Evolutionary conservation across 2,113 vertebrate genomes (phyloP), one percentile per base, ranked within the genome.

Genomic region (Pogona vitticeps): DNA sequence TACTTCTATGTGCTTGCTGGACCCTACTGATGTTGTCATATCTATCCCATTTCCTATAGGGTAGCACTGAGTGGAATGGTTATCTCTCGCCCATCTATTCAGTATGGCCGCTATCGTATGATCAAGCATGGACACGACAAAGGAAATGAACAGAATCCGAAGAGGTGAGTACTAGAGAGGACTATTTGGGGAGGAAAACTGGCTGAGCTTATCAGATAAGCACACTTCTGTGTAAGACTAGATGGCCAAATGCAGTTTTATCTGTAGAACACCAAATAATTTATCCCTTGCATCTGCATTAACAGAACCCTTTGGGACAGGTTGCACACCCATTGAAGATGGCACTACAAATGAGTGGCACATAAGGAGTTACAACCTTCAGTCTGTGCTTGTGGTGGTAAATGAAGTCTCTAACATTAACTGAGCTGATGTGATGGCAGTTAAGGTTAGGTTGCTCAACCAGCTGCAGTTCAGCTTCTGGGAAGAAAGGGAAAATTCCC

Each of bases 51-150:
- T 42, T 31, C 76, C 91, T n/a, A 9, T 52, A 97, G 97, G 82
- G 97, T 97, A 88, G 95, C 96, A 2, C 93, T 97, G 70, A 96
- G 92, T 0, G 95, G 96, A 12, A 96, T 97, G 97, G 87, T 93
- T 58, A 97, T 98, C 88, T 95, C 92, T 52, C 94, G 95, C 3
- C 97, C 97, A 0, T 93, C 96, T 0, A 46, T 97, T 71, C 94
- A 92, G 23, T 86, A 96, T 9, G 97, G 97, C 18, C 91, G 93
- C 20, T 98, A 97, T 92, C 97, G 96, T 91, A 97, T 98, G 97
- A 97, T 97, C 52, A 97, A 98, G 89, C 97, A 98, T 91, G 96
- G 95, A 28, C 95, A 96, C 52, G 97, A 97, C 83, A 87, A 96
- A 63, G 97, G 97, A 89, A 97, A 97, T 1, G 95, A 96, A 28